A percentile compares a stretch with the other conserved stretches of the same genome.
These are phyloP conservation scores for Oophaga pumilio DNA, from an alignment of 2,113 vertebrate species.

Conservation along the genomic window DNA sequence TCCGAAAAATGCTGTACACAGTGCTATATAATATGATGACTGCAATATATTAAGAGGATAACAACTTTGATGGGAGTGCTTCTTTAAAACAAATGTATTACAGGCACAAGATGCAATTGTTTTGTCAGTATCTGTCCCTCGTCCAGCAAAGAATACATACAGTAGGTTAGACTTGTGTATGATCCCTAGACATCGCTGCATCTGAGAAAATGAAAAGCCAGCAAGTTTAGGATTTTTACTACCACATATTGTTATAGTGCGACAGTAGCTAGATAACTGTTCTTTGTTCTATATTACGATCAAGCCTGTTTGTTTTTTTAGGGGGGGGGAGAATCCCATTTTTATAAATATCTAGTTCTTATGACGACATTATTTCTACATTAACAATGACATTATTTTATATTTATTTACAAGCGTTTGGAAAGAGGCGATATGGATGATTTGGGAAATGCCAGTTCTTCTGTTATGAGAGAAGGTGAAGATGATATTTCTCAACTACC, in stretches of 20 bases:
- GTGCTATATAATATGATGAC: too few species aligned
- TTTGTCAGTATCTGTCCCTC: background rate
- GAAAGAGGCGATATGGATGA: slow-evolving; percentile 54
- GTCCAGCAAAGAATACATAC: background rate
- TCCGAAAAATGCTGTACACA: too few species aligned
- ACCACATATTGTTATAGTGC: background rate
- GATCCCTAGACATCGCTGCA: background rate
- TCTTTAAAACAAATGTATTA: too few species aligned
- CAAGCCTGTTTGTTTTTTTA: background rate
- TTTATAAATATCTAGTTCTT: background rate
- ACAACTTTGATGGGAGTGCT: too few species aligned
- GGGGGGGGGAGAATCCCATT: background rate
- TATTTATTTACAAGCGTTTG: slow-evolving; percentile 56
- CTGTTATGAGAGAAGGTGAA: slow-evolving; percentile 13
- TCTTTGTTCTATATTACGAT: background rate
- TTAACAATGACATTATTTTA: background rate
- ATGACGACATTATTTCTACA: background rate
- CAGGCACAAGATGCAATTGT: too few species aligned
- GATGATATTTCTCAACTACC: slow-evolving; percentile 61
- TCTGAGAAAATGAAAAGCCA: background rate
- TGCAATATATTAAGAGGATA: too few species aligned
- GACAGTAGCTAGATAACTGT: background rate
- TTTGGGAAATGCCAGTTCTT: slow-evolving; percentile 15
- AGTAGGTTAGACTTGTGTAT: background rate
- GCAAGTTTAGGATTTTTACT: background rate